These are phyloP conservation scores for Antheraea pernyi DNA, from an alignment of 1,140 invertebrate genomes.

Conservation along the genomic window DNA sequence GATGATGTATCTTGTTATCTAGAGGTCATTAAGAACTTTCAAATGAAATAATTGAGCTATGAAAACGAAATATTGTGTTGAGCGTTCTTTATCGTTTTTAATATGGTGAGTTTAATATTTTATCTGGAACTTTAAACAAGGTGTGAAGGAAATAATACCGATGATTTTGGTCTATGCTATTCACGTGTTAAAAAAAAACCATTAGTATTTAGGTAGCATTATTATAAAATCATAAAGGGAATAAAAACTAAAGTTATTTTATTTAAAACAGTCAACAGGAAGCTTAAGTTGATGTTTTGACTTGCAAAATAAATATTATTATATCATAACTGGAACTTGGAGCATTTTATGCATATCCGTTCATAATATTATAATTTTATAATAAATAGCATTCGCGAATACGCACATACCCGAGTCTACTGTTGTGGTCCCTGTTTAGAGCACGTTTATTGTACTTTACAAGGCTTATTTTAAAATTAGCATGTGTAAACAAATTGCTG, in stretches of 20 bases:
- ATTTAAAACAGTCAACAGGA: background rate
- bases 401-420: slow-evolving; percentile 37
- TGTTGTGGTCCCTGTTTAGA: slow-evolving; percentile 55
- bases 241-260: background rate
- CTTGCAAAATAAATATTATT: background rate
- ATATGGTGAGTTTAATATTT: no score
- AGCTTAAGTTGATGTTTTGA: background rate
- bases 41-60: no score
- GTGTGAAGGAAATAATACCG: no score
- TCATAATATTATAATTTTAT: slow-evolving; percentile 9
- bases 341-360: slow-evolving; percentile 9
- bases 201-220: background rate
- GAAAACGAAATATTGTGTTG: no score
- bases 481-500: slow-evolving; percentile 61
- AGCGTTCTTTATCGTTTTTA: no score
- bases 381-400: slow-evolving; percentile 30
- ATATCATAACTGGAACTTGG: slow-evolving; percentile 7
- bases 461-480: slow-evolving; percentile 74
- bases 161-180: no score
- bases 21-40: no score
- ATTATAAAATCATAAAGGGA: background rate
- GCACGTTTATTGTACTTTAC: slow-evolving; percentile 70
- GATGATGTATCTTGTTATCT: no score
- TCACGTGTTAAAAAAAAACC: no score
- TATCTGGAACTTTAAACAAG: no score